phyloP scores from a whole-genome alignment of 1,140 invertebrate genomes.

The Berghia stephanieae region DNA sequence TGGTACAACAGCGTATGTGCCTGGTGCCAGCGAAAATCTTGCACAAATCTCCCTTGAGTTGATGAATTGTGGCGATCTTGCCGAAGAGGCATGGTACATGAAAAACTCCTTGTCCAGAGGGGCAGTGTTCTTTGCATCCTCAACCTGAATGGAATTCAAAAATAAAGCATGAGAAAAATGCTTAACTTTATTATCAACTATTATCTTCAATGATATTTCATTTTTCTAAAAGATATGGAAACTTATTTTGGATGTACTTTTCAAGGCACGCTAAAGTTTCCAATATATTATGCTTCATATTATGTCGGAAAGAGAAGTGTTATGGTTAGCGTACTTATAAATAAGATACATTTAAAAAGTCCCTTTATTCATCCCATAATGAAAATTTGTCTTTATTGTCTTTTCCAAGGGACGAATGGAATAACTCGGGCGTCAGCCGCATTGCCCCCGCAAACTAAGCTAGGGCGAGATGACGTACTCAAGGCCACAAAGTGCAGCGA shows the following conservation, averaged over 20 bases:
- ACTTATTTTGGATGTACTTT: not conserved
- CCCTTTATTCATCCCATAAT: too few species aligned
- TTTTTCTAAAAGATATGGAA: not conserved
- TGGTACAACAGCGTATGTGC: slow-evolving; percentile 94
- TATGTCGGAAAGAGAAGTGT: too few species aligned
- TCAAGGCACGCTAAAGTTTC: not conserved
- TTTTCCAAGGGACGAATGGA: too few species aligned
- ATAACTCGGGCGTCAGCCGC: too few species aligned
- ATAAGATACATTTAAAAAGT: not conserved
- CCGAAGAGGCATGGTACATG: slow-evolving; percentile 92
- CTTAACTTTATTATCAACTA: not conserved
- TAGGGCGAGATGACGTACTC: too few species aligned
- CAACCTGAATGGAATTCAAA: slow-evolving; percentile 69
- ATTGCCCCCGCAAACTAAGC: too few species aligned
- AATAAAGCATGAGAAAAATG: not conserved
- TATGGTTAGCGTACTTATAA: not conserved
- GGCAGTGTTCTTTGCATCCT: slow-evolving; percentile 69
- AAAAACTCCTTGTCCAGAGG: slow-evolving; percentile 91
- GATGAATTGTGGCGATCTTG: slow-evolving; percentile 91
- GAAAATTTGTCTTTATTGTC: too few species aligned
- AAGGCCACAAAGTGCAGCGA: too few species aligned
- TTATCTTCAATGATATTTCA: not conserved
- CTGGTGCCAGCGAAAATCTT: slow-evolving; percentile 91
- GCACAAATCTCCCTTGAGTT: slow-evolving; percentile 93
- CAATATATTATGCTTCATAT: too few species aligned